Percentiles rank a stretch among this genome's conserved stretches.
Evolutionary conservation across 2,888 invertebrate genomes (phyloP).

Genomic region (Branchipolynoe longqiensis): DNA sequence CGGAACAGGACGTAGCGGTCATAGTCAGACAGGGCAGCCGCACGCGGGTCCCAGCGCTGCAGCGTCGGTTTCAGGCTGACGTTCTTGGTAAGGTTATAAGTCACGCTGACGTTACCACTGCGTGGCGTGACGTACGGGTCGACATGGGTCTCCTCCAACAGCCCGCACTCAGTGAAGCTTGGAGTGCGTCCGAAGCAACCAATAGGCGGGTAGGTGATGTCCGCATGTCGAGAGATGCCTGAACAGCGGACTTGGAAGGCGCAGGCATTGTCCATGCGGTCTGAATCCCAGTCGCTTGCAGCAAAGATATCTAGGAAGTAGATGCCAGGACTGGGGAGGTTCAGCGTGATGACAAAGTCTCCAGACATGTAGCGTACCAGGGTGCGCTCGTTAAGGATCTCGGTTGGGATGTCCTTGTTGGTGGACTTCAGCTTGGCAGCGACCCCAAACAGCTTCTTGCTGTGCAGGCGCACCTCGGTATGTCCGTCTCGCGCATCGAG

Average conservation of each 20-base stretch:
- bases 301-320: constrained; percentile 82
- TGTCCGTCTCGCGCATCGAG: constrained; percentile 76
- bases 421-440: constrained; percentile 77
- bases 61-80: constrained; percentile 58
- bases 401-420: constrained; percentile 71
- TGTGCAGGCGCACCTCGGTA: constrained; percentile 67
- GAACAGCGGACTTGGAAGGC: constrained; percentile 74
- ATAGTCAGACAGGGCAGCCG: constrained; percentile 55
- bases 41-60: constrained; percentile 59
- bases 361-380: constrained; percentile 76
- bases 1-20: constrained; percentile 62
- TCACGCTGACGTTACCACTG: constrained; percentile 50
- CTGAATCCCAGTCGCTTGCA: constrained; percentile 77
- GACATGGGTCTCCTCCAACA: constrained; percentile 60
- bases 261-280: constrained; percentile 79
- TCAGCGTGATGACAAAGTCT: constrained; percentile 78
- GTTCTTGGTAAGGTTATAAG: constrained; percentile 25
- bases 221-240: constrained; percentile 47
- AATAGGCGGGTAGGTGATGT: constrained; percentile 63
- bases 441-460: constrained; percentile 70
- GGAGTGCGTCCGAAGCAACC: constrained; percentile 65
- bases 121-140: constrained; percentile 63
- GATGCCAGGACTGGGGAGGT: constrained; percentile 81
- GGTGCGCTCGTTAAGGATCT: constrained; percentile 74
- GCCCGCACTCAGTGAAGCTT: constrained; percentile 56